phyloP scores from a whole-genome alignment of 92 coral and sea anemone species.

The Porites lobata region DNA sequence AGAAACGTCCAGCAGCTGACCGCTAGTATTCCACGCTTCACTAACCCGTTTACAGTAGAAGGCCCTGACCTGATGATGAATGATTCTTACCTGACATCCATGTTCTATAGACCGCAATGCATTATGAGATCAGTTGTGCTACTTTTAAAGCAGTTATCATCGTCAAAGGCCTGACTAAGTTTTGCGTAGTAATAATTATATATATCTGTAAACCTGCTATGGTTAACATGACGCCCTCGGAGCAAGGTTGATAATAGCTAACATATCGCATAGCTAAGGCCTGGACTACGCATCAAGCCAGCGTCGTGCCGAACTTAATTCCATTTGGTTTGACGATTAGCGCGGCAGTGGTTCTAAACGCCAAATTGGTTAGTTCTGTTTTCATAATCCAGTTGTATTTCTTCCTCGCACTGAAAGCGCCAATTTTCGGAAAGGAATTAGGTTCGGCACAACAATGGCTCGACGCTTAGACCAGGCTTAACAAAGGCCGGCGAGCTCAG shows the following conservation, averaged over 20 bases:
- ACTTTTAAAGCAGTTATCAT: conserved; percentile 39
- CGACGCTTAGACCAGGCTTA: conserved; percentile 42
- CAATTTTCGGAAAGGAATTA: conserved; percentile 40
- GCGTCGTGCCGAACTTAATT: conserved; percentile 56
- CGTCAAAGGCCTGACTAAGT: neutral
- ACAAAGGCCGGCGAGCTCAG: conserved; percentile 49
- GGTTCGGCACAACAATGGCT: conserved; percentile 58
- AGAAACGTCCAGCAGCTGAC: conserved; percentile 24
- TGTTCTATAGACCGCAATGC: conserved; percentile 59
- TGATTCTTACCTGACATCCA: conserved; percentile 62
- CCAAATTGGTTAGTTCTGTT: conserved; percentile 17
- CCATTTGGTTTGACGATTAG: conserved; percentile 32
- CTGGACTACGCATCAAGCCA: conserved; percentile 50
- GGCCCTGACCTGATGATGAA: conserved; percentile 30
- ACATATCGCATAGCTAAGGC: conserved; percentile 62
- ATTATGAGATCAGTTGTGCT: conserved; percentile 57
- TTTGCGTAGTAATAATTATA: conserved; percentile 49
- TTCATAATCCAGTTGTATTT: conserved; percentile 45
- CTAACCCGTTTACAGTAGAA: conserved; percentile 39
- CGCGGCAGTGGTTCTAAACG: neutral
- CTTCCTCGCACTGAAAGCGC: conserved; percentile 45
- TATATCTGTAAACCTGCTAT: conserved; percentile 67
- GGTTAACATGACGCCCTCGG: conserved; percentile 56
- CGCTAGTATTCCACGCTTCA: conserved; percentile 8
- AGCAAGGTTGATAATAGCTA: conserved; percentile 53